Conservation (phyloP, 1,140 invertebrate genomes). For the Aphelenchoides fujianensis region DNA sequence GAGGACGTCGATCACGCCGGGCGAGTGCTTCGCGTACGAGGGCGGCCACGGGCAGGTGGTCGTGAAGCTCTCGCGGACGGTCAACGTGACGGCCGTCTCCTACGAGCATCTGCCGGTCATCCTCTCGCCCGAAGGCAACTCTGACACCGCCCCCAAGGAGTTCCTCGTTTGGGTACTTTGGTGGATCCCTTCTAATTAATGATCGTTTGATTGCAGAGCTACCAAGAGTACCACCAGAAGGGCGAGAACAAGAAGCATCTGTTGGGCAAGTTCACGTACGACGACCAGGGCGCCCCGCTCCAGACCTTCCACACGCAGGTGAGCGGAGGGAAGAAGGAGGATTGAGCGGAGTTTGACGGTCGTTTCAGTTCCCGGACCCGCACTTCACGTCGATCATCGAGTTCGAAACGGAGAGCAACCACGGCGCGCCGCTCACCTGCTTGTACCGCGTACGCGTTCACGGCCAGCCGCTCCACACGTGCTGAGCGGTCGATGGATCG, state of each 20-base stretch:
- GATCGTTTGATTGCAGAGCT: conserved; percentile 29
- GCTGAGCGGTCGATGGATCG: too few species aligned
- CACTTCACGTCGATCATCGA: conserved; percentile 76
- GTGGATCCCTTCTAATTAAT: background rate
- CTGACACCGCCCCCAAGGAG: conserved; percentile 85
- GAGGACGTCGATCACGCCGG: conserved; percentile 77
- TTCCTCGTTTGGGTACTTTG: conserved; percentile 78
- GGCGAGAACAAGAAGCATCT: conserved; percentile 75
- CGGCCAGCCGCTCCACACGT: too few species aligned
- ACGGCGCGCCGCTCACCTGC: conserved; percentile 90
- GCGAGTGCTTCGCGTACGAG: conserved; percentile 94
- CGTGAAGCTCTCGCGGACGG: conserved; percentile 59
- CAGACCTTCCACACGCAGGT: conserved; percentile 80
- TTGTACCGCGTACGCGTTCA: conserved; percentile 94
- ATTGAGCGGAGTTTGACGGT: too few species aligned
- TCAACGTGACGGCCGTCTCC: conserved; percentile 73
- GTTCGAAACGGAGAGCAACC: conserved; percentile 83
- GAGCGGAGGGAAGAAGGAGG: too few species aligned
- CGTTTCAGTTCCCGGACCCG: conserved; percentile 30
- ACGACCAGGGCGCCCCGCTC: conserved; percentile 75
- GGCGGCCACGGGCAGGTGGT: conserved; percentile 77
- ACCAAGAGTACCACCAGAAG: conserved; percentile 77
- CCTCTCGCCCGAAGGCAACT: conserved; percentile 68
- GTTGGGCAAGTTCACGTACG: conserved; percentile 81
- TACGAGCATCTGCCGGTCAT: conserved; percentile 68